Evolutionary conservation across 2,797 vertebrate species (phyloP), one percentile per base, ranked within the genome.

Genomic region (Parotocinclus haroldoi): DNA sequence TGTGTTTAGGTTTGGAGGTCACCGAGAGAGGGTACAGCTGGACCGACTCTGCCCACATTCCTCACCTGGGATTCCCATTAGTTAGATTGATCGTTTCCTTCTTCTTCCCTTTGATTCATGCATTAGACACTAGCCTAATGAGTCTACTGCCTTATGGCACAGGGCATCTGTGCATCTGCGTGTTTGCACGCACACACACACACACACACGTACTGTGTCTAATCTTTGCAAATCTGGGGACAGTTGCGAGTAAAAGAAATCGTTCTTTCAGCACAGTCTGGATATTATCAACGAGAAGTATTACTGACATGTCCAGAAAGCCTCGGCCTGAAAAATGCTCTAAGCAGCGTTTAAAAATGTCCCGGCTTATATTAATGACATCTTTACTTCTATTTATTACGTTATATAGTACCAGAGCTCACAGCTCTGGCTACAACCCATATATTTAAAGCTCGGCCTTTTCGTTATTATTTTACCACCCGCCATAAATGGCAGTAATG

Each of bases 31-130:
- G 82, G 86, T 85, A 79, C 85, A 91, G 89, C 91, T 88, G 89
- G 81, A 82, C 76, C 80, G 80, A 83, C 82, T 87, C 78, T 63
- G 50, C 69, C 74, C 70, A 79, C 79, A 67, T 82, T 82, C 75
- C 82, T 82, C 76, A 81, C 87, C 78, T 86, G 88, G 88, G 84
- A 90, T 89, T 89, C 84, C 88, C 86, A 88, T 91, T 88, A 89
- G 81, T 82, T 86, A 89, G 88, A 91, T 90, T 89, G 89, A 90
- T 90, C 79, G 87, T 87, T 90, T 91, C 88, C 88, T 89, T 81
- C 82, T 80, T 81, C 73, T 83, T 79, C 84, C 80, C 84, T 90
- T 89, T 91, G 87, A 91, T 91, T 92, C 89, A 90, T 89, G 88
- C 85, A 83, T 89, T 89, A 84, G 82, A 88, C 84, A 84, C 84